Evolutionary conservation across 1,140 invertebrate genomes (phyloP).

Genomic region (Musca domestica): DNA sequence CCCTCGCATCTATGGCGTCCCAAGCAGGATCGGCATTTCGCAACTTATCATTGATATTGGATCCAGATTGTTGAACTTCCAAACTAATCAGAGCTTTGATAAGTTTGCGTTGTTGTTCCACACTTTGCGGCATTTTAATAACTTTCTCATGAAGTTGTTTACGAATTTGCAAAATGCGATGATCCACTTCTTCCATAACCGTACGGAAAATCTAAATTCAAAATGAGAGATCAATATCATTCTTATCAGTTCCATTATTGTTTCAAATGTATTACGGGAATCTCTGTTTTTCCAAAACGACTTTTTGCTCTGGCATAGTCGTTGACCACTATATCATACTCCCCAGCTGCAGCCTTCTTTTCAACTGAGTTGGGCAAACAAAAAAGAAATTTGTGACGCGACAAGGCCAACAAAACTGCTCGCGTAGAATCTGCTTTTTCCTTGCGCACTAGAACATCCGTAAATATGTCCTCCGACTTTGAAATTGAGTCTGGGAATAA

Average conservation of each 20-base stretch:
- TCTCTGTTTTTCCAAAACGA: constrained; percentile 92
- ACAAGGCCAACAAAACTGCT: constrained; percentile 89
- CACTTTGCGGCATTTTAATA: constrained; percentile 80
- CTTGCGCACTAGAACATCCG: constrained; percentile 88
- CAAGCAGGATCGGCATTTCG: constrained; percentile 77
- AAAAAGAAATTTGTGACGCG: constrained; percentile 86
- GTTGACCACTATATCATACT: constrained; percentile 97
- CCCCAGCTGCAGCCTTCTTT: constrained; percentile 87
- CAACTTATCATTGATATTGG: constrained; percentile 39
- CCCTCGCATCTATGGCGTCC: constrained; percentile 82
- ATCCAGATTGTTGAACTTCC: constrained; percentile 57
- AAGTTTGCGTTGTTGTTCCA: constrained; percentile 92
- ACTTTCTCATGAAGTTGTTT: constrained; percentile 79
- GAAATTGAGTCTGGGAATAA: constrained; percentile 73
- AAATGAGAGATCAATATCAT: background rate
- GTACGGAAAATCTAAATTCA: constrained; percentile 71
- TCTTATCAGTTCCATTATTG: constrained; percentile 15
- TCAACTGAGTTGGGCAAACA: constrained; percentile 93
- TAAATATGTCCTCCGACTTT: constrained; percentile 91
- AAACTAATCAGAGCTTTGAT: constrained; percentile 75
- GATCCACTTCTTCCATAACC: constrained; percentile 88
- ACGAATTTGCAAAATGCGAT: constrained; percentile 78
- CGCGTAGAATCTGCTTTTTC: constrained; percentile 94
- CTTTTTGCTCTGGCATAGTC: constrained; percentile 96
- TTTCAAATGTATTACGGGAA: constrained; percentile 64